Evolutionary conservation across 2,888 invertebrate species (phyloP), one percentile per base, ranked within the genome.

Genomic region (Tyria jacobaeae): DNA sequence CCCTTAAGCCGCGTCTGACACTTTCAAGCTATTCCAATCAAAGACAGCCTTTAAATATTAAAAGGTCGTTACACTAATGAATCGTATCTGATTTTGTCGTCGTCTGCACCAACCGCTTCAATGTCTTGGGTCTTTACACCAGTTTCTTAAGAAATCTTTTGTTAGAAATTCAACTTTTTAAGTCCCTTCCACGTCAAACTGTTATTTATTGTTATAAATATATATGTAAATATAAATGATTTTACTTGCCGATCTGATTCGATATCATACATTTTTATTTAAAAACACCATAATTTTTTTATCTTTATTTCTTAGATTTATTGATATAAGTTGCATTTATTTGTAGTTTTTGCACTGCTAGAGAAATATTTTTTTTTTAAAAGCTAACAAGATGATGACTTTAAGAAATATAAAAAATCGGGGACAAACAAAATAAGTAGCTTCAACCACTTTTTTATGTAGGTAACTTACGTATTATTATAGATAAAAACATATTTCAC

Each of bases 1-100:
- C 79, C 87, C 83, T 73, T 73, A 64, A 80, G 86, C 85, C 80
- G 84, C 83, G 80, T 82, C 85, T 87, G 85, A 89, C 91, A 90
- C 89, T 88, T 88, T 82, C 88, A 82, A 81, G 85, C 83, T 78
- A 83, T 88, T 85, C 86, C 90, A 92, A 94, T 94, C 93, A 94
- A 91, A 92, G 89, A 84, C 71, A 75, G 73, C 73, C 84, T 75
- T 94, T 86, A 92, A 92, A 91, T 90, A 94, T 94, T 94, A 91
- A 94, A 91, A 91, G 89, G 84, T 91, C 93, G 89, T 94, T 94
- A 90, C 86, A 85, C 86, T 94, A 94, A 94, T 94, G 94, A 94
- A 94, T 92, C 94, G 91, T 94, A 94, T 94, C 94, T 91, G 94
- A 92, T 93, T 90, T 86, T 84, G 80, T 76, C 85, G 83, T 79